Percentiles rank a stretch among this genome's conserved stretches.
Evolutionary conservation across 1,140 invertebrate genomes (phyloP).

Genomic region (Bombus terrestris): DNA sequence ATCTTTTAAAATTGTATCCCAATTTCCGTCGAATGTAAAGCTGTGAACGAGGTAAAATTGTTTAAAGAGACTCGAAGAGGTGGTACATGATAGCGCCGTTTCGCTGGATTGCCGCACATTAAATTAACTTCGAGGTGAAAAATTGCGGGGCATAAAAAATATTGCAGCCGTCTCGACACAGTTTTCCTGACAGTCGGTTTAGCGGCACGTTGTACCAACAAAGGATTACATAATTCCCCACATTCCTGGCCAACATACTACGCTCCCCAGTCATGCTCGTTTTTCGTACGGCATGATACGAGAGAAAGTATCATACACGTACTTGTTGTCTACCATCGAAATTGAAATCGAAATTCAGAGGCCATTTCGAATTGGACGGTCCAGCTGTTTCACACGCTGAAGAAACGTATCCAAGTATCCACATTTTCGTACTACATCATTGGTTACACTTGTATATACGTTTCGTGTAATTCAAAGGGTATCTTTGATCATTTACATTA

Average conservation of each 20-base stretch:
- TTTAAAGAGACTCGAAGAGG: neutral
- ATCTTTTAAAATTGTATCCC: too few relatives aligned
- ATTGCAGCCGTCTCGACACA: slow-evolving; percentile 25
- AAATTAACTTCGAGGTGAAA: neutral
- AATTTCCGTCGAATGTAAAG: neutral
- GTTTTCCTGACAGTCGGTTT: slow-evolving; percentile 42
- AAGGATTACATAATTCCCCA: slow-evolving; percentile 73
- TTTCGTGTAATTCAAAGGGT: neutral
- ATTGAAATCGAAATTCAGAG: slow-evolving; percentile 1
- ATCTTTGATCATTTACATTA: neutral
- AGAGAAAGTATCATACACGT: slow-evolving; percentile 47
- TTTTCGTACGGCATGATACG: slow-evolving; percentile 10
- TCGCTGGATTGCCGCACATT: neutral
- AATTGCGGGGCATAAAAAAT: slow-evolving; percentile 19
- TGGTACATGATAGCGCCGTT: neutral
- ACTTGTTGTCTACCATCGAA: neutral
- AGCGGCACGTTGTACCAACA: slow-evolving; percentile 69
- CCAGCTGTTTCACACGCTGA: neutral
- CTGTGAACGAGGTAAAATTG: neutral
- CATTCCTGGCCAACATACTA: slow-evolving; percentile 70
- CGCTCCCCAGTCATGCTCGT: slow-evolving; percentile 17
- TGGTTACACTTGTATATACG: neutral
- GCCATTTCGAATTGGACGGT: neutral
- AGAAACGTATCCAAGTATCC: too few relatives aligned
- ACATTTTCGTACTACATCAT: neutral